Evolutionary conservation across 2,888 invertebrate genomes (phyloP).

Genomic region (Torymus texanus): DNA sequence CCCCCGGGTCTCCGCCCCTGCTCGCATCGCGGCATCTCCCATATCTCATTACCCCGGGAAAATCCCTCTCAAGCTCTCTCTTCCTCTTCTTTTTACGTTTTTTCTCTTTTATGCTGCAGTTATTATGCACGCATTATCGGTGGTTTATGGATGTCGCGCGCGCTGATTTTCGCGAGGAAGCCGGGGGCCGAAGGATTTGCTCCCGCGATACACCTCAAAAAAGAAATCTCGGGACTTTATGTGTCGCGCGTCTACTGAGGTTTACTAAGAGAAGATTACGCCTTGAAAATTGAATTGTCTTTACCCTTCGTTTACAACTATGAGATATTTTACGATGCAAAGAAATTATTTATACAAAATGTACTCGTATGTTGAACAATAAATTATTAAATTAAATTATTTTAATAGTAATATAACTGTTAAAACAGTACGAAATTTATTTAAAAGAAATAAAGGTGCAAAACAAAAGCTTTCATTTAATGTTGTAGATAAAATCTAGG

Average conservation of each 20-base stretch:
- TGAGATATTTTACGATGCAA: not conserved
- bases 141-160: slow-evolving; percentile 61
- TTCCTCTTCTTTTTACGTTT: slow-evolving; percentile 58
- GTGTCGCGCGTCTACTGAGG: slow-evolving; percentile 20
- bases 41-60: slow-evolving; percentile 69
- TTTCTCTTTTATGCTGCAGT: slow-evolving; percentile 62
- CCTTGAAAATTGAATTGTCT: slow-evolving; percentile 51
- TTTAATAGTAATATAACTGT: too few relatives aligned
- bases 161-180: slow-evolving; percentile 45
- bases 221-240: slow-evolving; percentile 49
- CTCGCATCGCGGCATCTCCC: slow-evolving; percentile 59
- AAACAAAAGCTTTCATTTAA: too few relatives aligned
- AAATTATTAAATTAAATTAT: too few relatives aligned
- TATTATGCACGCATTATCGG: slow-evolving; percentile 68
- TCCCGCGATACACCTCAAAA: slow-evolving; percentile 42
- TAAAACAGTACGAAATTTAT: too few relatives aligned
- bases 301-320: slow-evolving; percentile 32
- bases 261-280: slow-evolving; percentile 47
- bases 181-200: slow-evolving; percentile 42
- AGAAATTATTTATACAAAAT: not conserved
- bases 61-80: slow-evolving; percentile 61
- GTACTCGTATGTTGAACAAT: too few relatives aligned
- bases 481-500: slow-evolving; percentile 2
- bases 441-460: too few relatives aligned
- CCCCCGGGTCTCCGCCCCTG: slow-evolving; percentile 59